Evolutionary conservation across 2,113 vertebrate genomes (phyloP).

Genomic region (Emydura subglobosa): DNA sequence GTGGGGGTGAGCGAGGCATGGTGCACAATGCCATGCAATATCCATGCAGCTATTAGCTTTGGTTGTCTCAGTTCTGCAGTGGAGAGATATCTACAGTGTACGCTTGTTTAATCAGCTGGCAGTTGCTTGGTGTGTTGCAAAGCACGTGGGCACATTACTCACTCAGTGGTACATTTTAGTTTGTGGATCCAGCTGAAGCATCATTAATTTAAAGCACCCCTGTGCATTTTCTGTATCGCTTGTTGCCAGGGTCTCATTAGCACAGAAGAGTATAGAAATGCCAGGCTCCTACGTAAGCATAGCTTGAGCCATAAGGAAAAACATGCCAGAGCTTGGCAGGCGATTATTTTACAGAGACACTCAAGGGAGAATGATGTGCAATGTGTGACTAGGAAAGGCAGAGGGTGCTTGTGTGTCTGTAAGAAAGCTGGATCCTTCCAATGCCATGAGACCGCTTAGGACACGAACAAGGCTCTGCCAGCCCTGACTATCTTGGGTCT

Average conservation of each 20-base stretch:
- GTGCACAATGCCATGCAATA: accelerated
- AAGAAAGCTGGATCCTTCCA: not conserved
- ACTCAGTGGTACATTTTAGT: accelerated
- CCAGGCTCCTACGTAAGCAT: not conserved
- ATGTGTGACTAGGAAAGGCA: not conserved
- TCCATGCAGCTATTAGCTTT: not conserved
- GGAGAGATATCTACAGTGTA: accelerated
- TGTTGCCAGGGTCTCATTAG: not conserved
- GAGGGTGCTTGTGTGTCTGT: not conserved
- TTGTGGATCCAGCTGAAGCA: not conserved
- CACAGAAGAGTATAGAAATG: not conserved
- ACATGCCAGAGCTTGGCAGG: not conserved
- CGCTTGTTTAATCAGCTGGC: accelerated
- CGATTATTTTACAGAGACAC: not conserved
- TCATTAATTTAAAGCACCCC: not conserved
- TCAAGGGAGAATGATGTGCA: not conserved
- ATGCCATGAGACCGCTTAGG: not conserved
- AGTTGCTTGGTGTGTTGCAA: not conserved
- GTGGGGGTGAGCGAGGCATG: not conserved
- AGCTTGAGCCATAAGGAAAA: not conserved
- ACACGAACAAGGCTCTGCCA: not conserved
- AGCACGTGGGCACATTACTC: accelerated
- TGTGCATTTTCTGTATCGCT: not conserved
- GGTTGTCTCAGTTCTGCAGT: not conserved
- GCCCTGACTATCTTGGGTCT: not conserved